These are phyloP conservation scores for Cerastoderma edule DNA, from an alignment of 2,888 invertebrate species.

Conservation along the genomic window DNA sequence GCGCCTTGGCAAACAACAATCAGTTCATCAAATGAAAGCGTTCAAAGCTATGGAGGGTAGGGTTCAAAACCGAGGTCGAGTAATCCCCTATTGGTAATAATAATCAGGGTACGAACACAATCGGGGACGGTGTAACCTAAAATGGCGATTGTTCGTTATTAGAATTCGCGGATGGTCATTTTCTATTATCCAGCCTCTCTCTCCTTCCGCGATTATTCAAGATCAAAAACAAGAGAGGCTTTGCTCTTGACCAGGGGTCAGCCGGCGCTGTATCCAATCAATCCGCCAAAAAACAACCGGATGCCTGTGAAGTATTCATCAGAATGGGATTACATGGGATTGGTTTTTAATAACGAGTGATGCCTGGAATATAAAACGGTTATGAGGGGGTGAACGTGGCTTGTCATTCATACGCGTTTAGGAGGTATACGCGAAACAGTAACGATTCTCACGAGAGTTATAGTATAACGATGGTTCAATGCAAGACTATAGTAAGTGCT, in stretches of 20 bases:
- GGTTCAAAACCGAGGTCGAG: too few species aligned
- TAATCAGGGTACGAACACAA: conserved; percentile 18
- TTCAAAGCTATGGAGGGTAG: too few species aligned
- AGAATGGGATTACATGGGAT: conserved; percentile 24
- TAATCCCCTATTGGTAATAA: conserved; percentile 22
- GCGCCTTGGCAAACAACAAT: too few species aligned
- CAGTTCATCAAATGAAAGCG: too few species aligned
- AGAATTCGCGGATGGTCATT: conserved; percentile 18
- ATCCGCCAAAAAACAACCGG: conserved; percentile 14
- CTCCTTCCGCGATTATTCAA: conserved; percentile 13
- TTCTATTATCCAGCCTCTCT: too few species aligned
- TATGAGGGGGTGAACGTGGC: conserved; percentile 4
- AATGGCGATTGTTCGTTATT: conserved; percentile 13
- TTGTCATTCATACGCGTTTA: conserved; percentile 17
- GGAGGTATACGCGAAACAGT: too few species aligned
- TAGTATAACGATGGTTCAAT: too few species aligned
- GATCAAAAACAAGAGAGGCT: conserved; percentile 22
- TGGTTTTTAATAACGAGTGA: conserved; percentile 20
- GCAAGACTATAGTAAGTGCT: too few species aligned
- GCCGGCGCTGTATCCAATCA: conserved; percentile 16
- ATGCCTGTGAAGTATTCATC: conserved; percentile 24
- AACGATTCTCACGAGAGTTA: too few species aligned
- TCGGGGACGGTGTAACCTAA: conserved; percentile 19
- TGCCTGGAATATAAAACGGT: conserved; percentile 23
- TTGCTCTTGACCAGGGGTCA: conserved; percentile 27